Percentiles rank a stretch among this genome's conserved stretches.
Conservation (phyloP, 1,140 invertebrate species). For the Drosophila ercepeae region DNA sequence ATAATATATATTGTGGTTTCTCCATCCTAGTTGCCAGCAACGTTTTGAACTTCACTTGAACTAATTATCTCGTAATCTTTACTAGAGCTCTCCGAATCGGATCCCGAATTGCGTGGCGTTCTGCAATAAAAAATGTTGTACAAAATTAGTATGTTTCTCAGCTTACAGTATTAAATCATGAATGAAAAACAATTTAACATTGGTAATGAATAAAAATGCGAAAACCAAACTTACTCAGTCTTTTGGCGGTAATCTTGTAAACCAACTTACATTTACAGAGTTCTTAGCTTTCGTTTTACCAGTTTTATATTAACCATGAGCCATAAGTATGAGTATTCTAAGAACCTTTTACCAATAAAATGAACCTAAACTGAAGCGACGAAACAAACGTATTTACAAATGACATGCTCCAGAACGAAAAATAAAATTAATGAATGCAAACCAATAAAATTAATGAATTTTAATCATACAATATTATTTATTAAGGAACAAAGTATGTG, state of each 20-base stretch:
- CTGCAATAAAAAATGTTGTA: constrained; percentile 41
- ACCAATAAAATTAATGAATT: constrained; percentile 62
- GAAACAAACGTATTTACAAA: constrained; percentile 42
- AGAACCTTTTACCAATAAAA: constrained; percentile 33
- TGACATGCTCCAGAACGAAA: constrained; percentile 30
- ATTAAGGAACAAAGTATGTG: constrained; percentile 71
- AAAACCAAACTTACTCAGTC: constrained; percentile 62
- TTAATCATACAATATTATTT: constrained; percentile 68
- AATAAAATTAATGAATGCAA: constrained; percentile 32
- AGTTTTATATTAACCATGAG: constrained; percentile 16
- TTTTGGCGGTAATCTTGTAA: background rate
- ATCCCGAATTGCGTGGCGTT: constrained; percentile 70
- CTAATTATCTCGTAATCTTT: constrained; percentile 83
- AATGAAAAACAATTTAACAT: background rate
- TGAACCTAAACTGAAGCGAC: constrained; percentile 14
- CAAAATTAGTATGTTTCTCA: too few relatives aligned
- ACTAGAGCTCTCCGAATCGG: constrained; percentile 78
- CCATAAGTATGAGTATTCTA: constrained; percentile 12
- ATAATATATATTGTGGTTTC: constrained; percentile 55
- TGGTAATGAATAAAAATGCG: constrained; percentile 1
- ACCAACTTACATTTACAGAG: background rate
- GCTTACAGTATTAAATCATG: too few relatives aligned
- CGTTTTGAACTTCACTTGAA: constrained; percentile 82
- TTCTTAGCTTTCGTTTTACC: background rate
- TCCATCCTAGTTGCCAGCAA: constrained; percentile 65